phyloP scores from a whole-genome alignment of 2,797 vertebrate species.

The Capromys pilorides region DNA sequence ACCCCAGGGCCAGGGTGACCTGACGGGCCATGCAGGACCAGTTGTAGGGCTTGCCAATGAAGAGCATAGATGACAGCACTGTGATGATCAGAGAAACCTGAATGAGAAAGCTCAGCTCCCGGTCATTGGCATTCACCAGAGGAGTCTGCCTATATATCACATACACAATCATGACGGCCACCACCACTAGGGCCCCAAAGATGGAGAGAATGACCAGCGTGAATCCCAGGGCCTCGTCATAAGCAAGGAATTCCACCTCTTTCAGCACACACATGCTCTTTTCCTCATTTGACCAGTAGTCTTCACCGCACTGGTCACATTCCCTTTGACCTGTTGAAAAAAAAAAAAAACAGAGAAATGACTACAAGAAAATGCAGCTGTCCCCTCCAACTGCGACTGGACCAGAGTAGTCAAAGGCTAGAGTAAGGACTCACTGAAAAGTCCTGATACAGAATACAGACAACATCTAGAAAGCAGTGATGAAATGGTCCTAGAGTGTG shows the following conservation, averaged over 20 bases:
- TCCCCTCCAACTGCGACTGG: neutral
- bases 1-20: constrained; percentile 89
- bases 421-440: neutral
- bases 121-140: constrained; percentile 88
- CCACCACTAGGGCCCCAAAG: constrained; percentile 87
- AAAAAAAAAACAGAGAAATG: constrained; percentile 5
- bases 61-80: constrained; percentile 90
- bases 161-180: constrained; percentile 87
- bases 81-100: constrained; percentile 89
- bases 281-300: constrained; percentile 90
- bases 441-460: neutral
- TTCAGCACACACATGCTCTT: constrained; percentile 89
- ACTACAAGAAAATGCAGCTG: neutral
- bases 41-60: constrained; percentile 87
- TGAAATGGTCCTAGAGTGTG: neutral
- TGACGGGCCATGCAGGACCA: constrained; percentile 93
- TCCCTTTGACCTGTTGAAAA: constrained; percentile 89
- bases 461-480: neutral
- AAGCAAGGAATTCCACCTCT: constrained; percentile 91
- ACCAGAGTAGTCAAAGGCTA: neutral
- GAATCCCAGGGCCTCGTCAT: constrained; percentile 90
- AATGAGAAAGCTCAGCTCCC: constrained; percentile 88
- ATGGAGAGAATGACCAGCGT: constrained; percentile 89
- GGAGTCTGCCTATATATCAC: constrained; percentile 86
- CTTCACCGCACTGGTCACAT: constrained; percentile 87